Percentiles rank a stretch among this genome's conserved stretches.
phyloP scores from a whole-genome alignment of 2,888 invertebrate genomes.

The Melinaea marsaeus region DNA sequence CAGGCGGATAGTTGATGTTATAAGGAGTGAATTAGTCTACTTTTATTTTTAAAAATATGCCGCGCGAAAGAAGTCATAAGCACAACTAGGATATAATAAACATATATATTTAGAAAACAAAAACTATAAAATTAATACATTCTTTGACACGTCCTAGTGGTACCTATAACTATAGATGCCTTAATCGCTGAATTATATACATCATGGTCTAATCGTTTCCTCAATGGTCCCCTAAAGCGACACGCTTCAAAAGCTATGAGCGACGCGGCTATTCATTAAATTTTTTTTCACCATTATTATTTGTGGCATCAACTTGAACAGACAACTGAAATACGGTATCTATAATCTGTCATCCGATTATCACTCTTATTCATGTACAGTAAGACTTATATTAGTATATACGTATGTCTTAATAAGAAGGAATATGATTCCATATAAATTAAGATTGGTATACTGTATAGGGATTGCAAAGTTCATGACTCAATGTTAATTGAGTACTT shows the following conservation, averaged over 20 bases:
- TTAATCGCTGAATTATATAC: constrained; percentile 35
- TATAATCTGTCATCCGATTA: constrained; percentile 1
- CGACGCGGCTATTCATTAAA: constrained; percentile 52
- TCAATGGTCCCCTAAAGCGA: constrained; percentile 41
- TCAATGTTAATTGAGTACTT: too few relatives aligned
- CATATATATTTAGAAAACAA: too few relatives aligned
- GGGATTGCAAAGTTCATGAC: too few relatives aligned
- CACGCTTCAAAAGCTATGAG: constrained; percentile 40
- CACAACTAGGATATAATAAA: too few relatives aligned
- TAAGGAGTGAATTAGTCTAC: too few relatives aligned
- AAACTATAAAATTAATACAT: constrained; percentile 9
- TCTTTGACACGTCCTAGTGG: constrained; percentile 19
- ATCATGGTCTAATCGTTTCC: constrained; percentile 35
- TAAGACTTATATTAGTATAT: not conserved
- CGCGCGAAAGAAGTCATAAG: too few relatives aligned
- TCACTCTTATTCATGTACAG: not conserved
- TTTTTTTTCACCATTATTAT: constrained; percentile 43
- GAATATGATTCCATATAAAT: too few relatives aligned
- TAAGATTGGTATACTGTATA: too few relatives aligned
- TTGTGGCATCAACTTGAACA: constrained; percentile 33
- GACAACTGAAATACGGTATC: not conserved
- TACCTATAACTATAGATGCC: constrained; percentile 17
- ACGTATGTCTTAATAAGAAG: too few relatives aligned
- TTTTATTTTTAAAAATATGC: too few relatives aligned
- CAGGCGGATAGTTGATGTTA: too few relatives aligned